These are phyloP conservation scores for Drosophila ananassae DNA, from an alignment of 1,140 invertebrate species.

Conservation along the genomic window DNA sequence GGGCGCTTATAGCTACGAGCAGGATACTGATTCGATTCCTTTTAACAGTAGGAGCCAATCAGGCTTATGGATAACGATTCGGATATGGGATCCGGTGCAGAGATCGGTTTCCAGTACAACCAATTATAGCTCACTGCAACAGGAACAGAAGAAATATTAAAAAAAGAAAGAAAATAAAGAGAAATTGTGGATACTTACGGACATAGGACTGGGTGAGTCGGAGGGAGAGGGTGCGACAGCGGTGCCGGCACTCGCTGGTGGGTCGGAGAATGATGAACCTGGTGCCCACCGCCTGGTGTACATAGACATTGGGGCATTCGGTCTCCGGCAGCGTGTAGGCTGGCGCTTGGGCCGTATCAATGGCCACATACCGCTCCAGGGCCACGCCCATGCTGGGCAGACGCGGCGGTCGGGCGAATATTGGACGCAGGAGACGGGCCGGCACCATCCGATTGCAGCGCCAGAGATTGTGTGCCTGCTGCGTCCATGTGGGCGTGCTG, in stretches of 20 bases:
- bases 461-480: slow-evolving; percentile 84
- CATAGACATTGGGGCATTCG: slow-evolving; percentile 89
- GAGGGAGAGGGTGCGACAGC: slow-evolving; percentile 87
- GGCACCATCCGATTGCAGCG: slow-evolving; percentile 88
- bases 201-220: slow-evolving; percentile 87
- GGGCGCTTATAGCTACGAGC: slow-evolving; percentile 39
- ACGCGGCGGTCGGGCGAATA: slow-evolving; percentile 86
- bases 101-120: slow-evolving; percentile 90
- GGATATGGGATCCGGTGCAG: slow-evolving; percentile 86
- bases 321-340: slow-evolving; percentile 87
- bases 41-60: slow-evolving; percentile 88
- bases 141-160: slow-evolving; percentile 39
- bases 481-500: slow-evolving; percentile 8
- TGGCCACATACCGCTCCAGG: slow-evolving; percentile 88
- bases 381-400: slow-evolving; percentile 85
- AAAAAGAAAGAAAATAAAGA: neutral
- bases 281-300: slow-evolving; percentile 87
- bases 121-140: slow-evolving; percentile 90
- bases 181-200: slow-evolving; percentile 85
- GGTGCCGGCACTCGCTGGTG: slow-evolving; percentile 87
- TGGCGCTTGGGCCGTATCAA: slow-evolving; percentile 87
- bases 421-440: slow-evolving; percentile 86
- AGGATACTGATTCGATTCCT: neutral
- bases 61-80: slow-evolving; percentile 87
- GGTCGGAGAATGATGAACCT: slow-evolving; percentile 88